Evolutionary conservation across 2,797 vertebrate genomes (phyloP), one percentile per base, ranked within the genome.

Genomic region (Leuciscus waleckii): DNA sequence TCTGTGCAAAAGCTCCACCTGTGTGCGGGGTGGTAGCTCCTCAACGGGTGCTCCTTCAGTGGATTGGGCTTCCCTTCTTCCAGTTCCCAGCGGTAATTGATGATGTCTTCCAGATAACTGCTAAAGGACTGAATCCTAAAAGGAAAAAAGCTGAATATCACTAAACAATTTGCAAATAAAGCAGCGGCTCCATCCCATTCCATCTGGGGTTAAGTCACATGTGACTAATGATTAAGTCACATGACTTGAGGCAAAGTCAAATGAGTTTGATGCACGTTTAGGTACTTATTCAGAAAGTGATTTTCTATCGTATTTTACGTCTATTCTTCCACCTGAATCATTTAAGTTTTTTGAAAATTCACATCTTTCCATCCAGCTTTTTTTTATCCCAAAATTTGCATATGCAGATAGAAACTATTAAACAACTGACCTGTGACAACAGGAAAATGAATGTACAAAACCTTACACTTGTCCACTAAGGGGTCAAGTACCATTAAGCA

Each of bases 51-150:
- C 71, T 97, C 96, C 56, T 96, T 90, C 54, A 99, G 92, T 0
- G 98, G 98, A 93, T 99, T 99, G 80, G 98, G 97, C 69, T 98
- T 98, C 58, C 98, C 98, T 91, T 99, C 98, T 87, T 99, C 98
- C 87, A 99, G 94, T 91, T 99, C 98, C 98, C 98, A 99, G 63
- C 98, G 96, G 90, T 99, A 99, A 93, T 95, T 99, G 91, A 99
- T 99, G 92, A 99, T 99, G 94, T 99, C 98, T 65, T 99, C 97
- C 88, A 99, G 95, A 93, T 99, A 99, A 89, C 96, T 94, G 91
- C 97, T 96, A 90, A 97, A 98, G 0, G 96, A 96, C 93, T 98
- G 94, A 37, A 97, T 94, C 87, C 98, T 99, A 82, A 56, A 88
- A 54, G 41, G n/a, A 39, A 54, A 19, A 35, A 35, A 67, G 10